Evolutionary conservation across 2,888 invertebrate genomes (phyloP).

Genomic region (Cremastinae sp.): DNA sequence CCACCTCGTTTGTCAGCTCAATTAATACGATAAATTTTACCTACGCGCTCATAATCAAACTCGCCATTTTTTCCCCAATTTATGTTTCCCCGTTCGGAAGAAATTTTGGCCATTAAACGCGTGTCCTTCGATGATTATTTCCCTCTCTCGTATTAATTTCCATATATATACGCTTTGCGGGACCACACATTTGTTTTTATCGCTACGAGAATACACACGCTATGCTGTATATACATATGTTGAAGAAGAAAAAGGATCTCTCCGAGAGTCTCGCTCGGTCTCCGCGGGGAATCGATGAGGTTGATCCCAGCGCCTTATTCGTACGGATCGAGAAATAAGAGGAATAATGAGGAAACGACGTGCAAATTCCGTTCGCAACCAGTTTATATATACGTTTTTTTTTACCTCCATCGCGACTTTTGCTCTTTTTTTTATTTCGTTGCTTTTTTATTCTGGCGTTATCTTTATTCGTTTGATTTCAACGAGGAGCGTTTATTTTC

Average conservation of each 20-base stretch:
- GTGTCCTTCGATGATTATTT: too few relatives aligned
- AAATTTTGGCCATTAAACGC: neutral
- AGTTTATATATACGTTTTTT: neutral
- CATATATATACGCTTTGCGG: too few relatives aligned
- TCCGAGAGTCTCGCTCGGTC: too few relatives aligned
- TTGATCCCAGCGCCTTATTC: neutral
- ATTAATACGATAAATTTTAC: constrained; percentile 30
- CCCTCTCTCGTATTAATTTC: constrained; percentile 6
- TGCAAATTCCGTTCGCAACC: neutral
- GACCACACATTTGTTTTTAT: too few relatives aligned
- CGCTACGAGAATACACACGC: too few relatives aligned
- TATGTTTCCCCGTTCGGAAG: neutral
- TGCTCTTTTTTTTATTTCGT: neutral
- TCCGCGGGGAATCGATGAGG: neutral
- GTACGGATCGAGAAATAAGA: neutral
- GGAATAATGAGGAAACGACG: neutral
- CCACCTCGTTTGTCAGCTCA: constrained; percentile 24
- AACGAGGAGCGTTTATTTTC: constrained; percentile 16
- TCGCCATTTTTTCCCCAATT: too few relatives aligned
- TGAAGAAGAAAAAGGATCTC: too few relatives aligned
- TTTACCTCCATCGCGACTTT: neutral
- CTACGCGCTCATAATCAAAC: neutral
- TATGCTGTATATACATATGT: too few relatives aligned
- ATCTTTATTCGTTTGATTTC: constrained; percentile 1
- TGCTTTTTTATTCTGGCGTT: too few relatives aligned